A percentile compares a stretch with the other conserved stretches of the same genome.
Conservation (phyloP, 2,888 invertebrate genomes). For the Agrypnus murinus region DNA sequence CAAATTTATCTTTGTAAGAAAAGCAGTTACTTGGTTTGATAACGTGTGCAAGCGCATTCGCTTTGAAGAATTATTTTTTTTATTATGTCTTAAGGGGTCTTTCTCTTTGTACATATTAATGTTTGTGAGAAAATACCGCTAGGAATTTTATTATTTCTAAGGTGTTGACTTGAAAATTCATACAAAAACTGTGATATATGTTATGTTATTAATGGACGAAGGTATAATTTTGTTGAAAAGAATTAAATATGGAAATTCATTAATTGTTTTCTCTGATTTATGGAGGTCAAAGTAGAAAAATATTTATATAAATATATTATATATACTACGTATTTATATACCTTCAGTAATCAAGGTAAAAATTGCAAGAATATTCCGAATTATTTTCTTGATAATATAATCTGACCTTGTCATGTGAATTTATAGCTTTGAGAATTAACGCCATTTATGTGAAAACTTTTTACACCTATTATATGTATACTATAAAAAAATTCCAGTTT, state of each 20-base stretch:
- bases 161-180: slow-evolving; percentile 19
- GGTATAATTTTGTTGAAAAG: slow-evolving; percentile 19
- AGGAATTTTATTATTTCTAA: slow-evolving; percentile 26
- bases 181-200: slow-evolving; percentile 24
- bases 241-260: slow-evolving; percentile 33
- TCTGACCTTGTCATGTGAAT: slow-evolving; percentile 26
- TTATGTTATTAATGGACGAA: slow-evolving; percentile 15
- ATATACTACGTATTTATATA: neutral
- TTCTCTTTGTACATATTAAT: too few relatives aligned
- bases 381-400: slow-evolving; percentile 3
- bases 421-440: slow-evolving; percentile 31
- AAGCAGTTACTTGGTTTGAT: slow-evolving; percentile 4
- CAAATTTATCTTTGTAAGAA: neutral
- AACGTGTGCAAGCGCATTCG: neutral
- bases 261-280: slow-evolving; percentile 28
- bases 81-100: slow-evolving; percentile 7
- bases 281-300: slow-evolving; percentile 28
- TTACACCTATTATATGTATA: slow-evolving; percentile 22
- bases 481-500: slow-evolving; percentile 15
- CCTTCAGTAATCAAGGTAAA: slow-evolving; percentile 24
- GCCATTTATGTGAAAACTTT: slow-evolving; percentile 23
- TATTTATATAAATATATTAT: neutral
- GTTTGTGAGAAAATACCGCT: slow-evolving; percentile 13
- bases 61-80: slow-evolving; percentile 9
- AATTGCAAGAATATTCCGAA: slow-evolving; percentile 29